Base-by-base conservation (phyloP, 2,797 vertebrate species). In the Protosalanx chinensis region DNA sequence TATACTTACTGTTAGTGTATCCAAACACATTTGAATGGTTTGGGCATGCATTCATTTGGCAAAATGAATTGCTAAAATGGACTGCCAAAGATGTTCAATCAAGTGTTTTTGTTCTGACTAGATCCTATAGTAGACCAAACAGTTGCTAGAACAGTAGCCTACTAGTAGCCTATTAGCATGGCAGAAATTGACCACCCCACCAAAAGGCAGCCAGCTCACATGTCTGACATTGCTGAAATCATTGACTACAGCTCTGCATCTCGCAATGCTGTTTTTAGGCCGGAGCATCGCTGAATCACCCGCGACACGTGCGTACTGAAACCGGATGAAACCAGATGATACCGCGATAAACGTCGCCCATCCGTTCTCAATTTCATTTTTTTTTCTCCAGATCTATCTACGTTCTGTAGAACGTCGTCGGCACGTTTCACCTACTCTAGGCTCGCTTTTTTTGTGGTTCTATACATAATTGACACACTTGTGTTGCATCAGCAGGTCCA, bases 151-250 rank as follows among this genome's bases (percentile, higher is more conserved):
- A 83, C 72, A 37, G 35, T 64, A 74, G 79, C 85, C 82, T 82
- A 80, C 81, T 82, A 88, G 81, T 64, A 74, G 79, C 85, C 82
- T 82, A 80, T 82, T 83, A 88, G 81, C 76, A 76, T 13, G 67
- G 86, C 77, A 87, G 87, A 88, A 89, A 90, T 81, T 29, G 41
- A 84, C 87, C 82, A 83, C 77, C 79, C 76, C 18, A 72, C 75
- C 82, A 85, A 81, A 77, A 81, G 82, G 71, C 79, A 85, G 83
- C 85, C 80, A 86, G 76, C 85, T 79, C 88, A 88, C 84, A 80
- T 87, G 79, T 83, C 82, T 88, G 78, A 83, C 88, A 91, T 91
- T 81, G 85, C 88, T 89, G 82, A 81, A 82, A 88, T 91, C 85
- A 88, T 88, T 86, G 81, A 84, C 76, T 74, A 86, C 84, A 81